A percentile compares a stretch with the other conserved stretches of the same genome.
Conservation (phyloP, 2,888 invertebrate genomes). For the Aphidius colemani region DNA sequence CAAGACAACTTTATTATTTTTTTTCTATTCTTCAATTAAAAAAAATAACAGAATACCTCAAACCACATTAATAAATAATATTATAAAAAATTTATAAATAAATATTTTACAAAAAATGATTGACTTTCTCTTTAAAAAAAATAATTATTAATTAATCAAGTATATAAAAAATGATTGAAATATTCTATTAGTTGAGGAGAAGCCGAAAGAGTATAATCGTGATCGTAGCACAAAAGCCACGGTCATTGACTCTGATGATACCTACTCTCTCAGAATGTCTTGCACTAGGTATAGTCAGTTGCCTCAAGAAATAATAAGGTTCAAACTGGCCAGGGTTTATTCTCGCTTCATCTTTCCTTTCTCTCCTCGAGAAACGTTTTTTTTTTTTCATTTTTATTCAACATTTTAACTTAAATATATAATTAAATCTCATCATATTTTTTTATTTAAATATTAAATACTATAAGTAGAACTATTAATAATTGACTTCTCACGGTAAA, state of each 20-base stretch:
- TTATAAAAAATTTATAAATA: too few relatives aligned
- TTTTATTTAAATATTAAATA: too few relatives aligned
- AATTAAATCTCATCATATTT: neutral
- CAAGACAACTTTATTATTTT: too few relatives aligned
- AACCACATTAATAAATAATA: too few relatives aligned
- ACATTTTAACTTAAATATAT: conserved; percentile 34
- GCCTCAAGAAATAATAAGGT: conserved; percentile 18
- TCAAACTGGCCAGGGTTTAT: conserved; percentile 21
- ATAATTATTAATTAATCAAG: too few relatives aligned
- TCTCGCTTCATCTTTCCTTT: conserved; percentile 12
- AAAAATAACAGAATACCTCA: too few relatives aligned
- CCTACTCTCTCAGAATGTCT: too few relatives aligned
- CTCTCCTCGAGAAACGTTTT: conserved; percentile 27
- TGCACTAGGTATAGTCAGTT: neutral
- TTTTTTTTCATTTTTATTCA: conserved; percentile 46
- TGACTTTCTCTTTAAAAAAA: neutral
- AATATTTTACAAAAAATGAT: neutral
- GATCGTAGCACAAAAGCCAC: conserved; percentile 35
- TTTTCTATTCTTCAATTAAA: too few relatives aligned
- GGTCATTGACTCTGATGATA: conserved; percentile 39
- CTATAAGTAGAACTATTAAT: neutral
- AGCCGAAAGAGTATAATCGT: neutral
- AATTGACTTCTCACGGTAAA: too few relatives aligned
- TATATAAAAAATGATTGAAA: too few relatives aligned
- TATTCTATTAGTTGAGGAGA: too few relatives aligned